Percentiles rank a stretch among this genome's conserved stretches.
Conservation (phyloP, 2,888 invertebrate species). For the Machimus rusticus region DNA sequence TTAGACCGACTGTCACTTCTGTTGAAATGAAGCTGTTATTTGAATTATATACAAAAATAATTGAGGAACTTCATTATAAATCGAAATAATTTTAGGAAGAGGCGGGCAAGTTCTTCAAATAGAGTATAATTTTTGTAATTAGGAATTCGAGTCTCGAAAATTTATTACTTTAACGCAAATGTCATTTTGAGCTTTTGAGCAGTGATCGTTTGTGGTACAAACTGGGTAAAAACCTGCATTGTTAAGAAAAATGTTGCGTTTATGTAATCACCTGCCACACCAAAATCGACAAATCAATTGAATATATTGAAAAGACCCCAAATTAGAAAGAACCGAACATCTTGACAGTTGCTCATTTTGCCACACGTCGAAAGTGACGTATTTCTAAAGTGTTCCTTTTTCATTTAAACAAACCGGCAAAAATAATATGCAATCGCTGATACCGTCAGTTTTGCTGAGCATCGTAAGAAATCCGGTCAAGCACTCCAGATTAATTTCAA, state of each 20-base stretch:
- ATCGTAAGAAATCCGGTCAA: constrained; percentile 39
- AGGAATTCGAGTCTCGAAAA: not conserved
- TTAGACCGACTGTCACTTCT: not conserved
- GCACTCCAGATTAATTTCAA: constrained; percentile 54
- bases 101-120: not conserved
- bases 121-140: not conserved
- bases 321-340: not conserved
- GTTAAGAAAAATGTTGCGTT: not conserved
- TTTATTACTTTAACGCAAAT: not conserved
- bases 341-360: not conserved
- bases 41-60: not conserved
- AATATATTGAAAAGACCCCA: not conserved
- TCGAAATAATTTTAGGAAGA: not conserved
- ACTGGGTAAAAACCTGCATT: not conserved
- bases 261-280: not conserved
- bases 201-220: not conserved
- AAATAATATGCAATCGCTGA: constrained; percentile 34
- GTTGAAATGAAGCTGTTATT: not conserved
- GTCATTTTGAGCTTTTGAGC: not conserved
- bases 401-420: constrained; percentile 3
- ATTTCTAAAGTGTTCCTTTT: constrained; percentile 1
- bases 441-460: constrained; percentile 1
- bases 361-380: not conserved
- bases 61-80: not conserved
- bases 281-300: not conserved